phyloP scores from a whole-genome alignment of 1,140 invertebrate genomes.

The Drosophila santomea region DNA sequence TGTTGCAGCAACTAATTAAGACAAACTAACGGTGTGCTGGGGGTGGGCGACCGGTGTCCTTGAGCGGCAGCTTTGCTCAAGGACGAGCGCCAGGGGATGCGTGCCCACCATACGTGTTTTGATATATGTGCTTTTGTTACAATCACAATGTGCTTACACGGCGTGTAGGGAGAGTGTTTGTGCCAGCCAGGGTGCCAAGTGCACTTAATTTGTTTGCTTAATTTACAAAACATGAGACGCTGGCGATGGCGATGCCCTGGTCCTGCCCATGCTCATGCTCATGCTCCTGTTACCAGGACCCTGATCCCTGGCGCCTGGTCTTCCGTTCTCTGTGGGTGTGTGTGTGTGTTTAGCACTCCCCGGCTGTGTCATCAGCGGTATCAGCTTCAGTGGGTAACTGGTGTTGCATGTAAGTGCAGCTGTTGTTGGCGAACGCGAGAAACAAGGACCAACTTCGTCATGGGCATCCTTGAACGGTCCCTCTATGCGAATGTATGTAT shows the following conservation, averaged over 20 bases:
- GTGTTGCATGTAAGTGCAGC: constrained; percentile 52
- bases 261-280: not conserved
- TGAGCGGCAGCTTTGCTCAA: constrained; percentile 53
- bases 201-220: constrained; percentile 84
- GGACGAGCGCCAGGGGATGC: constrained; percentile 41
- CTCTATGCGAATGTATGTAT: not conserved
- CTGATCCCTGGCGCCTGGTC: not conserved
- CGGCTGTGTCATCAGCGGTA: constrained; percentile 49
- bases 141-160: constrained; percentile 82
- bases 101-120: constrained; percentile 44
- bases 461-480: constrained; percentile 1
- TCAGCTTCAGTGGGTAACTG: constrained; percentile 29
- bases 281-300: constrained; percentile 14
- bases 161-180: constrained; percentile 36
- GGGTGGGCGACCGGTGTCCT: constrained; percentile 48
- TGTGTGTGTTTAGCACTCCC: constrained; percentile 30
- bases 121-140: constrained; percentile 76
- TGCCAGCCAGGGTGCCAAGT: constrained; percentile 66
- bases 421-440: constrained; percentile 36
- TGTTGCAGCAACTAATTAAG: constrained; percentile 71
- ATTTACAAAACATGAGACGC: constrained; percentile 81
- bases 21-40: constrained; percentile 64
- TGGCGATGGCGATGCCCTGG: constrained; percentile 25
- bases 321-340: not conserved
- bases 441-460: constrained; percentile 49